Conservation (phyloP, 2,113 vertebrate genomes). For the Hippocampus barbouri region DNA sequence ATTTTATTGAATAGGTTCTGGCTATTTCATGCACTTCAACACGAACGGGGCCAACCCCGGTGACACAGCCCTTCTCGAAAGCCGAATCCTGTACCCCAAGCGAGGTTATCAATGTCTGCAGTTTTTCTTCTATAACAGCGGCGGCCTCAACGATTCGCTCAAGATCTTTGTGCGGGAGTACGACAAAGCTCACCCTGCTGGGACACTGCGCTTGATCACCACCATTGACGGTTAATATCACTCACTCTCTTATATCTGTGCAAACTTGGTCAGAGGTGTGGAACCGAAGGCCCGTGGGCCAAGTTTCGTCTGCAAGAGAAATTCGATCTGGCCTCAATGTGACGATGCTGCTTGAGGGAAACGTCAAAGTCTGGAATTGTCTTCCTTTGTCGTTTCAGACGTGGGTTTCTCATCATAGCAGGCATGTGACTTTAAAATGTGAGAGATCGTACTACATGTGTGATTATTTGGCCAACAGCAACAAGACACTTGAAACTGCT, state of each 20-base stretch:
- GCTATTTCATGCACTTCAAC: conserved; percentile 89
- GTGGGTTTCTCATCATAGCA: too few relatives aligned
- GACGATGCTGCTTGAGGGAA: too few relatives aligned
- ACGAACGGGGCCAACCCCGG: conserved; percentile 54
- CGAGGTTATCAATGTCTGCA: conserved; percentile 85
- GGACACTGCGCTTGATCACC: conserved; percentile 68
- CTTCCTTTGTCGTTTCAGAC: too few relatives aligned
- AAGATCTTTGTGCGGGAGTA: conserved; percentile 79
- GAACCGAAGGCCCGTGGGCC: neutral
- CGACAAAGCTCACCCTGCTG: conserved; percentile 48
- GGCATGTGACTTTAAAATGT: too few relatives aligned
- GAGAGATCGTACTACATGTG: too few relatives aligned
- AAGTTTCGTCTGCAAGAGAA: too few relatives aligned
- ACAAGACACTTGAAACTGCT: too few relatives aligned
- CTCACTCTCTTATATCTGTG: neutral
- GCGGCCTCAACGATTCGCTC: conserved; percentile 65
- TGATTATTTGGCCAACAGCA: too few relatives aligned
- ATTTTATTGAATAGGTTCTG: conserved; percentile 65
- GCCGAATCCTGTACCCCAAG: conserved; percentile 81
- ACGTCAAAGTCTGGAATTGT: too few relatives aligned
- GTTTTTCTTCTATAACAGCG: conserved; percentile 86
- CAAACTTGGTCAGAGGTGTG: neutral
- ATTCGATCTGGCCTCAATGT: too few relatives aligned
- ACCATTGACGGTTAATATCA: conserved; percentile 74
- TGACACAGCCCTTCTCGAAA: conserved; percentile 76